Conservation (phyloP, 2,888 invertebrate species). For the Cybosia mesomella region DNA sequence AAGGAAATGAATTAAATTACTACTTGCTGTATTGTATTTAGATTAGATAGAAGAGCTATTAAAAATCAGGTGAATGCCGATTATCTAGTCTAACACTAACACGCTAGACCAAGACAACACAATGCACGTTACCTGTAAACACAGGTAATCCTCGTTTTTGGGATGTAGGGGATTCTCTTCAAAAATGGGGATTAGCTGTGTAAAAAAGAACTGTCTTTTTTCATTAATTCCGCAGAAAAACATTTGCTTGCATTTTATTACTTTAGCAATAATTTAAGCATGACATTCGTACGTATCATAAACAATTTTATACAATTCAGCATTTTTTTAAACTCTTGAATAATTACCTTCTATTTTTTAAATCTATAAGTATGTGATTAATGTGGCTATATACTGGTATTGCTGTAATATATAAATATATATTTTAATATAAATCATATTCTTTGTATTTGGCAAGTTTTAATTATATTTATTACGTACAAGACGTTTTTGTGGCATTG, state of each 20-base stretch:
- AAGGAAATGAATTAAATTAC: conserved; percentile 16
- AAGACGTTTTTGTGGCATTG: neutral
- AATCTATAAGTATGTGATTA: neutral
- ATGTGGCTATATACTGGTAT: neutral
- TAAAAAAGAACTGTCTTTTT: neutral
- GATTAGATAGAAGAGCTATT: conserved; percentile 7
- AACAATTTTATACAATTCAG: conserved; percentile 4
- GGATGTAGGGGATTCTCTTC: neutral
- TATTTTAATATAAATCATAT: conserved; percentile 4
- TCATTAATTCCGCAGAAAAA: neutral
- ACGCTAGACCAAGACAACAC: neutral
- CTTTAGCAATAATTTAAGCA: too few relatives aligned
- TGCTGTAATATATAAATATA: conserved; percentile 4
- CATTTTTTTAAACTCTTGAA: neutral
- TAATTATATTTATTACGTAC: conserved; percentile 1
- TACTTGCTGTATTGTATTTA: conserved; percentile 16
- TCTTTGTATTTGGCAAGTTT: conserved; percentile 2
- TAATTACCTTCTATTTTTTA: neutral
- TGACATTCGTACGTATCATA: neutral
- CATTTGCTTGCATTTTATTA: neutral
- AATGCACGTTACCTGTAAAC: neutral
- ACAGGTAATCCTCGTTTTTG: neutral
- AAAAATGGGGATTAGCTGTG: too few relatives aligned
- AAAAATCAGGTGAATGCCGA: neutral
- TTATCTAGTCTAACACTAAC: neutral